Conservation (phyloP, 2,113 vertebrate species). For the Limnothrissa miodon region DNA sequence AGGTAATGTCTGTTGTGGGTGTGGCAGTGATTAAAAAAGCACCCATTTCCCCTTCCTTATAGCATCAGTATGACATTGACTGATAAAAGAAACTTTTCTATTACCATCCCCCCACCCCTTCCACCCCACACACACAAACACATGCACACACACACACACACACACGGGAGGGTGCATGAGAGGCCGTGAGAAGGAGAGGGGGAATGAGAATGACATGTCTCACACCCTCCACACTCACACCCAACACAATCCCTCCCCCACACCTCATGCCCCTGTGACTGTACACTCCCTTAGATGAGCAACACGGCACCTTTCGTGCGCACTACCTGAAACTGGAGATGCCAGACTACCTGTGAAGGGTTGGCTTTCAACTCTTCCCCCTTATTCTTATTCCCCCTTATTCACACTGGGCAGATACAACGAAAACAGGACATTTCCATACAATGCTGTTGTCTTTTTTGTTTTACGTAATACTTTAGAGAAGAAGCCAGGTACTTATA, state of each 20-base stretch:
- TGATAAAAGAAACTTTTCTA: neutral
- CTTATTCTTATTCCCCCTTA: constrained; percentile 64
- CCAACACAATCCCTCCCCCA: constrained; percentile 33
- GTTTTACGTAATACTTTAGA: constrained; percentile 61
- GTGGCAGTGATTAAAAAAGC: neutral
- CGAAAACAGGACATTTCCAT: constrained; percentile 67
- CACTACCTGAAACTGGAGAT: constrained; percentile 72
- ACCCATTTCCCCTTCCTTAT: neutral
- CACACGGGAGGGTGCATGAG: neutral
- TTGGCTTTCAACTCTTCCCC: constrained; percentile 60
- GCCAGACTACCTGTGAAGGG: constrained; percentile 66
- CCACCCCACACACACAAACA: neutral
- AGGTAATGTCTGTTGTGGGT: neutral
- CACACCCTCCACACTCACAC: constrained; percentile 34
- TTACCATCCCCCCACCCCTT: no score
- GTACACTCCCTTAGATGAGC: constrained; percentile 55
- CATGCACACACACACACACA: neutral
- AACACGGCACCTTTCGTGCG: constrained; percentile 63
- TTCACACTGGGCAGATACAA: constrained; percentile 47
- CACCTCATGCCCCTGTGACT: constrained; percentile 32
- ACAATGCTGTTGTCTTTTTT: constrained; percentile 61
- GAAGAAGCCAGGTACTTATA: constrained; percentile 64
- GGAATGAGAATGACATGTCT: constrained; percentile 7
- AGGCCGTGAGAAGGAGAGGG: neutral
- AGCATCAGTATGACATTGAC: neutral